Percentiles rank a stretch among this genome's conserved stretches.
These are phyloP conservation scores for Leucoma salicis DNA, from an alignment of 2,888 invertebrate genomes.

Conservation along the genomic window DNA sequence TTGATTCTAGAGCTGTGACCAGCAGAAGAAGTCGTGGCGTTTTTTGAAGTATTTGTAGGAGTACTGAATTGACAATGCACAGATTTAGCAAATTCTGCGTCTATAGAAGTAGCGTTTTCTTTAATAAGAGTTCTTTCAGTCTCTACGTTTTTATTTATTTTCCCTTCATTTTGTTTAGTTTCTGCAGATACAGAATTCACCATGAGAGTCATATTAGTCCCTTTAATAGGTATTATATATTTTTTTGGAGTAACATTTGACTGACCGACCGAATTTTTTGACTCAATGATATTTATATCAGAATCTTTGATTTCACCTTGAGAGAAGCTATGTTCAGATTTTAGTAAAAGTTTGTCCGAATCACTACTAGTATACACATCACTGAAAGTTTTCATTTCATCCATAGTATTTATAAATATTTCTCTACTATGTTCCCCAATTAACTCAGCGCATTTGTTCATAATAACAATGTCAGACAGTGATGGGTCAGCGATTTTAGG, in stretches of 20 bases:
- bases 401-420: slow-evolving; percentile 31
- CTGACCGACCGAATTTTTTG: slow-evolving; percentile 26
- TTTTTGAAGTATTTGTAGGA: slow-evolving; percentile 9
- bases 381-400: slow-evolving; percentile 17
- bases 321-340: slow-evolving; percentile 6
- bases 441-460: slow-evolving; percentile 46
- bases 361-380: slow-evolving; percentile 22
- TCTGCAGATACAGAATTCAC: slow-evolving; percentile 45
- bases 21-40: not conserved
- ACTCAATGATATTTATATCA: slow-evolving; percentile 5
- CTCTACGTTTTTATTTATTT: slow-evolving; percentile 33
- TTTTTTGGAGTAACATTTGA: slow-evolving; percentile 19
- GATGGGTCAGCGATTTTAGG: slow-evolving; percentile 67
- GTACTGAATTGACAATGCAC: slow-evolving; percentile 43
- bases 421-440: slow-evolving; percentile 48
- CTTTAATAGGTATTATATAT: slow-evolving; percentile 63
- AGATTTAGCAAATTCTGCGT: slow-evolving; percentile 55
- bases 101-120: slow-evolving; percentile 51
- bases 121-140: slow-evolving; percentile 36
- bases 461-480: slow-evolving; percentile 59
- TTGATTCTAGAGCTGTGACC: slow-evolving; percentile 18
- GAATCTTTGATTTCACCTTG: slow-evolving; percentile 4
- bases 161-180: slow-evolving; percentile 10
- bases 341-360: slow-evolving; percentile 16
- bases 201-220: slow-evolving; percentile 70